Percentiles rank a stretch among this genome's conserved stretches.
Evolutionary conservation across 2,113 vertebrate genomes (phyloP).

Genomic region (Chascanopsetta lugubris): DNA sequence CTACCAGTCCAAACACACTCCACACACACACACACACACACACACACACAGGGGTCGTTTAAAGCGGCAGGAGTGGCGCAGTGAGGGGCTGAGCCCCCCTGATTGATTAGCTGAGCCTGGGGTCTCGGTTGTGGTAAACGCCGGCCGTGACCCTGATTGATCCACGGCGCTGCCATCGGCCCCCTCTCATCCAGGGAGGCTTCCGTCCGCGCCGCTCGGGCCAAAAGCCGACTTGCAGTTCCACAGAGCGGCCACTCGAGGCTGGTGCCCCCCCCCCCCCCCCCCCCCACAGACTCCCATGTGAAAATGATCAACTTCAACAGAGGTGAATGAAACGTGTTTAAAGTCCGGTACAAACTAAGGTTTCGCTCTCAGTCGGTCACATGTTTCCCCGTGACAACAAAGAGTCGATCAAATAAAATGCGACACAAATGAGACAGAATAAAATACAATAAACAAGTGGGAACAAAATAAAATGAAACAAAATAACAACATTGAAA

Average conservation of each 20-base stretch:
- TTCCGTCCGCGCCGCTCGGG: not conserved
- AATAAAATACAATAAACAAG: no score
- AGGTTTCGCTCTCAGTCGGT: no score
- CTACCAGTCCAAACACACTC: not conserved
- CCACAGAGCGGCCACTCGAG: not conserved
- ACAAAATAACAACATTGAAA: no score
- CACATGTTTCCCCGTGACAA: no score
- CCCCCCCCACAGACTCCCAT: no score
- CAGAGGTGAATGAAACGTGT: no score
- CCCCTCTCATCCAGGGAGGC: not conserved
- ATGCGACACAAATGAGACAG: no score
- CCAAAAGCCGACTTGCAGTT: not conserved
- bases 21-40: not conserved
- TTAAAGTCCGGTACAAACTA: no score
- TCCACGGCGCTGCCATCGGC: slow-evolving; percentile 12
- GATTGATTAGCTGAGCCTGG: slow-evolving; percentile 40
- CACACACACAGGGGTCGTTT: slow-evolving; percentile 5
- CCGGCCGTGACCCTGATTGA: slow-evolving; percentile 45
- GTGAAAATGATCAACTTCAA: no score
- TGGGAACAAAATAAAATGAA: no score
- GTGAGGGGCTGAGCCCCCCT: slow-evolving; percentile 27
- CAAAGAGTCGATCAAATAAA: no score
- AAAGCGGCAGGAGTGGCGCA: slow-evolving; percentile 22
- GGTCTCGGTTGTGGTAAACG: slow-evolving; percentile 45
- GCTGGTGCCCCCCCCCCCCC: no score